Base-by-base conservation (phyloP, 2,888 invertebrate genomes). In the Girardia tigrina region DNA sequence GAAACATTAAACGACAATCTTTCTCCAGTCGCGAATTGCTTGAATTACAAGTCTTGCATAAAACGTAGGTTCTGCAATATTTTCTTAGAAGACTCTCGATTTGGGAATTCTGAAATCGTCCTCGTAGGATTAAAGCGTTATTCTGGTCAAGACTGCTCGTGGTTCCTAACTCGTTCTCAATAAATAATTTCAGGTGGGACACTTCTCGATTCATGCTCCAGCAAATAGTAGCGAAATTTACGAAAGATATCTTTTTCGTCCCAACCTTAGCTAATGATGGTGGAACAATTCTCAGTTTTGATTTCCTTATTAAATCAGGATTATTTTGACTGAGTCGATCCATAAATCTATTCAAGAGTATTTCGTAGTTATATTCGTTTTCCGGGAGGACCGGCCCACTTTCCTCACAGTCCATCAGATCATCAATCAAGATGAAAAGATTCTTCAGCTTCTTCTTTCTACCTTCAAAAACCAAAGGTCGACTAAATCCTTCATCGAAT, bases 51-150 rank as follows among this genome's bases (percentile, higher is more conserved):
- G 98, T 99, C 86, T 98, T 97, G 87, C 98, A 99, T 78, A 97
- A 98, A 71, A 99, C 98, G 86, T 98, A 99, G 88, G 98, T 98
- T 83, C n/a, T 56, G 56, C 56, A 56, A 56, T 56, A 56, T 20
- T 56, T 56, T 56, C n/a, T 56, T 56, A 56, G 4, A 4, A 56
- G 8, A 56, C 56, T 56, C 23, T 56, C 56, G 2, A 56, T 56
- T n/a, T 99, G 98, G 87, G 98, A 98, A 83, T 97, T 97, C 85
- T 97, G 97, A 86, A 98, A 99, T 81, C 95, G 89, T 74, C 98
- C 98, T 85, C 97, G 95, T 81, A 98, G 97, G 81, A 98, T 97
- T 76, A 98, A 88, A 83, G 97, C 97, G 84, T 92, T 94, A 85
- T 94, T 97, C 79, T 95, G 97, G 85, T 98, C 97, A 78, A 98